Percentiles rank a stretch among this genome's conserved stretches.
Evolutionary conservation across 2,888 invertebrate genomes (phyloP).

Genomic region (Ganaspis brasiliensis): DNA sequence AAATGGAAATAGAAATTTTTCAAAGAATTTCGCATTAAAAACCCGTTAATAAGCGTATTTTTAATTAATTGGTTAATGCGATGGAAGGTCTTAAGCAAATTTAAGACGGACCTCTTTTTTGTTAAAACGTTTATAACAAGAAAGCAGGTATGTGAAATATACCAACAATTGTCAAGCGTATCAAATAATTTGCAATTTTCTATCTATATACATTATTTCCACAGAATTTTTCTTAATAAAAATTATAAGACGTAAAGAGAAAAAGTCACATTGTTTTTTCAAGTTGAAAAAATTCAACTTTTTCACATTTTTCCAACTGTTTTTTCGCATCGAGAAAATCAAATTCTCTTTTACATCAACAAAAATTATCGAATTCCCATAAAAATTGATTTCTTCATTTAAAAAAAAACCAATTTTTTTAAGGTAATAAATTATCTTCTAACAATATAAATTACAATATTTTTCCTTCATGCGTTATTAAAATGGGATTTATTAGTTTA

Average conservation of each 20-base stretch:
- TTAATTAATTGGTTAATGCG: constrained; percentile 10
- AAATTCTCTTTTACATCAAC: too few relatives aligned
- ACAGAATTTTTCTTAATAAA: background rate
- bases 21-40: background rate
- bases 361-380: too few relatives aligned
- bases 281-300: too few relatives aligned
- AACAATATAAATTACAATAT: too few relatives aligned
- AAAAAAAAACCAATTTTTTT: too few relatives aligned
- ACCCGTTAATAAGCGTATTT: constrained; percentile 3
- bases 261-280: too few relatives aligned
- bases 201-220: constrained; percentile 68
- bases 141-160: constrained; percentile 47
- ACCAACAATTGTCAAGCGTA: constrained; percentile 60
- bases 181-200: constrained; percentile 60
- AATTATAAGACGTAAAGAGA: background rate
- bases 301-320: too few relatives aligned
- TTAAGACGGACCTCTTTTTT: background rate
- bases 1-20: background rate
- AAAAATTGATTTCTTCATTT: too few relatives aligned
- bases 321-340: too few relatives aligned
- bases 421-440: too few relatives aligned
- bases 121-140: constrained; percentile 7
- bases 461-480: background rate
- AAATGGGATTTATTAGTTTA: background rate
- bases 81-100: background rate